phyloP scores from a whole-genome alignment of 1,140 invertebrate species.

The Hypothenemus hampei region DNA sequence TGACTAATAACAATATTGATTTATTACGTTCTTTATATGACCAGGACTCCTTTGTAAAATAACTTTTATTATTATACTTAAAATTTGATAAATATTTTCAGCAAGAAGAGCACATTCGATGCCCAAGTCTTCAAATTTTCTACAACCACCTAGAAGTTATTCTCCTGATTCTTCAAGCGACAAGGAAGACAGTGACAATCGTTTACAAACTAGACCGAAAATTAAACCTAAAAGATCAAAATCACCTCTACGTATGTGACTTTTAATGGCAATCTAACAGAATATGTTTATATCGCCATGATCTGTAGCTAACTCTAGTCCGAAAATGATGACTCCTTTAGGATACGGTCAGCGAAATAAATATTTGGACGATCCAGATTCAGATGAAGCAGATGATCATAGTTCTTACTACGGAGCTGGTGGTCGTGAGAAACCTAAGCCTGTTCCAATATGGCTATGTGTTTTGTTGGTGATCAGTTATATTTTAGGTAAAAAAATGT shows the following conservation, averaged over 20 bases:
- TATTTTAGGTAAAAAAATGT: slow-evolving; percentile 50
- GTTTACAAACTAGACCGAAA: slow-evolving; percentile 10
- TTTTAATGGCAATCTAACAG: neutral
- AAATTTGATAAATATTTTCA: no score
- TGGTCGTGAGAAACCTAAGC: slow-evolving; percentile 51
- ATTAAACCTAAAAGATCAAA: slow-evolving; percentile 19
- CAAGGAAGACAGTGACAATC: slow-evolving; percentile 17
- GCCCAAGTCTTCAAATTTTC: slow-evolving; percentile 33
- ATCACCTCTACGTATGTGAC: slow-evolving; percentile 27
- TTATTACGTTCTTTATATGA: no score
- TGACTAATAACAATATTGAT: no score
- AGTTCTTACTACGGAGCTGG: slow-evolving; percentile 42
- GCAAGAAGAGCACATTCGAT: slow-evolving; percentile 32
- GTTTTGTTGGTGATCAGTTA: slow-evolving; percentile 84
- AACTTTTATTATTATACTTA: no score
- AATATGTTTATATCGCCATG: no score
- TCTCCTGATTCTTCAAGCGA: slow-evolving; percentile 13
- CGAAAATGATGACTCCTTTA: slow-evolving; percentile 64
- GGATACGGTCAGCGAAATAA: slow-evolving; percentile 58
- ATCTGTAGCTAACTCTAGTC: slow-evolving; percentile 45
- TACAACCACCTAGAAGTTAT: slow-evolving; percentile 34
- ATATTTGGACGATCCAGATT: slow-evolving; percentile 48
- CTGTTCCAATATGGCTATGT: slow-evolving; percentile 88
- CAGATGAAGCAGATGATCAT: slow-evolving; percentile 48
- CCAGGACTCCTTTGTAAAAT: no score